phyloP scores from a whole-genome alignment of 2,888 invertebrate genomes.

The Melinaea menophilus region DNA sequence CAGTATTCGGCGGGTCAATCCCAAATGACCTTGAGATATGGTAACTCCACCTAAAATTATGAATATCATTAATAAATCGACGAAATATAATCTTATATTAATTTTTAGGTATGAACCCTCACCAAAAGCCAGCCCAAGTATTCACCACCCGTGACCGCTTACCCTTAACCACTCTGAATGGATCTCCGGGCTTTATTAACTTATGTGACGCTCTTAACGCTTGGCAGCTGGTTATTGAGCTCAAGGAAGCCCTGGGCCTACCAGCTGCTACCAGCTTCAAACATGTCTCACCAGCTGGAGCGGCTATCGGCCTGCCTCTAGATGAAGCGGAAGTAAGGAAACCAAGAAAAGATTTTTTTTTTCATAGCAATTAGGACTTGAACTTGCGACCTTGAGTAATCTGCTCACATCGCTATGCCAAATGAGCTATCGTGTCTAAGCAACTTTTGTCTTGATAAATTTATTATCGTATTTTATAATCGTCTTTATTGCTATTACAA shows the following conservation, averaged over 20 bases:
- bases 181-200: conserved; percentile 98
- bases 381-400: too few species aligned
- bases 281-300: conserved; percentile 98
- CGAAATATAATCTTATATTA: conserved; percentile 2
- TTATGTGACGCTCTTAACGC: conserved; percentile 98
- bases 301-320: conserved; percentile 92
- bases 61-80: not conserved
- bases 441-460: too few species aligned
- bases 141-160: conserved; percentile 87
- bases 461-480: too few species aligned
- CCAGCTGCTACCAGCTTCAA: conserved; percentile 98
- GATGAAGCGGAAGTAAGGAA: conserved; percentile 79
- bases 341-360: not conserved
- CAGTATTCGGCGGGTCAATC: conserved; percentile 88
- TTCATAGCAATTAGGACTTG: not conserved
- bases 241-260: conserved; percentile 85
- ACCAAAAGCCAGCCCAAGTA: conserved; percentile 96
- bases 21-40: conserved; percentile 93
- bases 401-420: too few species aligned
- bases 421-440: too few species aligned
- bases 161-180: conserved; percentile 93
- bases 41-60: conserved; percentile 48
- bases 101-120: conserved; percentile 91
- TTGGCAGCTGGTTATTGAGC: conserved; percentile 96
- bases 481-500: too few species aligned